Conservation (phyloP, 2,797 vertebrate species). For the Taenioides sp. region DNA sequence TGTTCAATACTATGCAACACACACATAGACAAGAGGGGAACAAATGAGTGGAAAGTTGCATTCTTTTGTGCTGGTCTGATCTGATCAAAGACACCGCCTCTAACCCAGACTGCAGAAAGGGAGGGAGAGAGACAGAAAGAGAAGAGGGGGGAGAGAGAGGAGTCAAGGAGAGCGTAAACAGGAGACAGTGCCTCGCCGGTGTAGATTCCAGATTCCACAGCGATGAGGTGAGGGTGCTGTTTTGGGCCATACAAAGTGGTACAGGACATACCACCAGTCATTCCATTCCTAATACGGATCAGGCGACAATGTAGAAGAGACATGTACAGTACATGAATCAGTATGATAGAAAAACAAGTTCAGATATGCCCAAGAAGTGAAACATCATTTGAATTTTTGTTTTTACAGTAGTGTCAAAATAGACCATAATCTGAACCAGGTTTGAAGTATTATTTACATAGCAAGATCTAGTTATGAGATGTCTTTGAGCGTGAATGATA, state of each 20-base stretch:
- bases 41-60: constrained; percentile 17
- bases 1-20: background rate
- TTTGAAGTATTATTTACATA: background rate
- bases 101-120: constrained; percentile 30
- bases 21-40: constrained; percentile 23
- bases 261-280: constrained; percentile 29
- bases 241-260: constrained; percentile 31
- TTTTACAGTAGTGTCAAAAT: background rate
- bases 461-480: background rate
- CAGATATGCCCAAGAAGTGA: background rate
- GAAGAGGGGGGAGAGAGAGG: background rate
- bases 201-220: constrained; percentile 62
- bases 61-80: constrained; percentile 24
- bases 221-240: constrained; percentile 37
- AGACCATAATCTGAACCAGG: background rate
- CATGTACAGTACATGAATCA: background rate
- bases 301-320: background rate
- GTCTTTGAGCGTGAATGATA: no score
- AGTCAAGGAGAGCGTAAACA: constrained; percentile 45
- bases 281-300: constrained; percentile 4
- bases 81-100: constrained; percentile 8
- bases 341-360: background rate
- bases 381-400: background rate
- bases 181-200: constrained; percentile 33
- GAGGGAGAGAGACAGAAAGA: background rate